Evolutionary conservation across 1,140 invertebrate genomes (phyloP).

Genomic region (Leucophenga varia): DNA sequence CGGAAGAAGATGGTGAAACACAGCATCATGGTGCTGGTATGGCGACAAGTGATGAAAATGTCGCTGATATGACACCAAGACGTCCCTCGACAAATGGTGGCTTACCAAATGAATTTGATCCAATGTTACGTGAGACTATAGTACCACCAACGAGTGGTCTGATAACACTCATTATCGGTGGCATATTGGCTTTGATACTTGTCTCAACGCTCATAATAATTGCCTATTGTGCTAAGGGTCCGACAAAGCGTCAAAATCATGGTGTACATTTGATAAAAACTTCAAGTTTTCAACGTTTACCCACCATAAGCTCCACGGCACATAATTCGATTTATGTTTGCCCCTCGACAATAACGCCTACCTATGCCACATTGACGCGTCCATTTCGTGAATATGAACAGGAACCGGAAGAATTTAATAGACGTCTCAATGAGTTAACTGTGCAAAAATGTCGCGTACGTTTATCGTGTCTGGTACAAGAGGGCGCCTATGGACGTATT

Average conservation of each 20-base stretch:
- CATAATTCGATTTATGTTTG: constrained; percentile 54
- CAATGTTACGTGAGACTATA: constrained; percentile 44
- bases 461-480: constrained; percentile 74
- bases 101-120: constrained; percentile 40
- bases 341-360: constrained; percentile 50
- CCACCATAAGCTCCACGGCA: constrained; percentile 46
- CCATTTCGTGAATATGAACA: constrained; percentile 54
- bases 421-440: constrained; percentile 52
- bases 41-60: constrained; percentile 22
- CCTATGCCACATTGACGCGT: constrained; percentile 49
- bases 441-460: constrained; percentile 69
- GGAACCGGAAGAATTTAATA: constrained; percentile 56
- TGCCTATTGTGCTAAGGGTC: constrained; percentile 53
- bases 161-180: constrained; percentile 48
- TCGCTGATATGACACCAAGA: constrained; percentile 17
- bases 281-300: constrained; percentile 52
- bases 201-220: constrained; percentile 48
- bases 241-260: constrained; percentile 45
- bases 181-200: constrained; percentile 44
- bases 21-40: constrained; percentile 16
- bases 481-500: constrained; percentile 90
- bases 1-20: constrained; percentile 6
- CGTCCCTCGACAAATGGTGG: constrained; percentile 21
- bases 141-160: constrained; percentile 43
- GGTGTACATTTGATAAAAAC: constrained; percentile 51